These are phyloP conservation scores for Lepisosteus oculatus DNA, from an alignment of 2,113 vertebrate genomes.

Conservation along the genomic window DNA sequence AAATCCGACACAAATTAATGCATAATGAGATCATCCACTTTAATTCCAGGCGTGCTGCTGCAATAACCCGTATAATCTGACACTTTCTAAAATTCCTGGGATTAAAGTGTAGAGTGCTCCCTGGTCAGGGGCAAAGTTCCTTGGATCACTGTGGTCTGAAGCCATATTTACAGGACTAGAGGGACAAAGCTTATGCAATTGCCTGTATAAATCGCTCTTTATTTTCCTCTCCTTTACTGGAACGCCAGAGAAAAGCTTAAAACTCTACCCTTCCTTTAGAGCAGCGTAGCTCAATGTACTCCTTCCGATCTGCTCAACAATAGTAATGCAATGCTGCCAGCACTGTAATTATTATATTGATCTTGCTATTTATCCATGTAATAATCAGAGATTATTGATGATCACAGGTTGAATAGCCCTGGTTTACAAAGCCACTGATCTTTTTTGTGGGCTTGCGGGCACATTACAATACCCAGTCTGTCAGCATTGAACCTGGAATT, in stretches of 20 bases:
- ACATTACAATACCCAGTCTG: too few species aligned
- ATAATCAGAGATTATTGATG: too few species aligned
- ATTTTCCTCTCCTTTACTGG: neutral
- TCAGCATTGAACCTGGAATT: too few species aligned
- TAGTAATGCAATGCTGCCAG: too few species aligned
- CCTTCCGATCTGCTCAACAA: too few species aligned
- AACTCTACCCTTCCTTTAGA: too few species aligned
- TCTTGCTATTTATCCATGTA: too few species aligned
- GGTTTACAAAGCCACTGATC: too few species aligned
- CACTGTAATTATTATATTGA: too few species aligned
- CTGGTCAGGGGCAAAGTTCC: slow-evolving; percentile 18
- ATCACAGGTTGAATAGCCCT: too few species aligned
- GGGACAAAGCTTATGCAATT: slow-evolving; percentile 2
- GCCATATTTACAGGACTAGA: slow-evolving; percentile 1
- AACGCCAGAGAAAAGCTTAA: neutral
- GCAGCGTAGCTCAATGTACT: too few species aligned
- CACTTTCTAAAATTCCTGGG: slow-evolving; percentile 48
- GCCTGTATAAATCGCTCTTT: slow-evolving; percentile 10
- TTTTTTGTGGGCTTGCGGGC: too few species aligned
- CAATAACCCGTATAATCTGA: slow-evolving; percentile 54
- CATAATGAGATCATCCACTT: slow-evolving; percentile 71
- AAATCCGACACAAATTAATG: slow-evolving; percentile 65
- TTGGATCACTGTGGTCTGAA: slow-evolving; percentile 2
- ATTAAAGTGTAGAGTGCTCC: slow-evolving; percentile 11
- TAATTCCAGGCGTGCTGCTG: slow-evolving; percentile 47